Evolutionary conservation across 2,797 vertebrate species (phyloP), one percentile per base, ranked within the genome.

Genomic region (Diplodus sargus): DNA sequence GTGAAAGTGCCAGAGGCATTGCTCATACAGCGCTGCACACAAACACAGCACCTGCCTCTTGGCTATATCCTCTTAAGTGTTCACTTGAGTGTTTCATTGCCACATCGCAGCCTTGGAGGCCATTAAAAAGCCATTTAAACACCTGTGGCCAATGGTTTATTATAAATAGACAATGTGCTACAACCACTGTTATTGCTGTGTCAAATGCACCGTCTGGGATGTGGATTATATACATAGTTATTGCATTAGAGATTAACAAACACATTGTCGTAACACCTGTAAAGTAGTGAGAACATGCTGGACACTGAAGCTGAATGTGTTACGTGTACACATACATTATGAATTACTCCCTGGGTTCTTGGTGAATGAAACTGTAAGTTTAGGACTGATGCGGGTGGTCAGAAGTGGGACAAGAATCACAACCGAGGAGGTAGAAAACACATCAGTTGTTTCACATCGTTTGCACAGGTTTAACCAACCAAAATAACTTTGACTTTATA

Each of bases 121-220:
- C 81, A 85, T 92, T 90, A 91, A 88, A 90, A 88, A 85, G 65
- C 75, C 77, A 85, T 90, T 86, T 82, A 71, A 85, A 83, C 89
- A 92, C 86, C 89, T 86, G 90, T 70, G 79, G 62, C 79, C 72
- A 70, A 86, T 80, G 74, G 70, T 85, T 91, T 90, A 79, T 88
- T 90, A 90, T 86, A 90, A 90, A 88, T 87, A 93, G 88, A 87
- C 70, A 81, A 62, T 53, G 70, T 76, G 76, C 69, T 76, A 70
- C 59, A 71, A 67, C 77, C 25, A 18, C 61, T 69, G 65, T 80
- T 83, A 78, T 39, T 78, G 89, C 66, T 56, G 53, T 76, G 57
- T 79, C 64, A 48, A 65, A 86, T 74, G 58, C 28, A 80, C 61
- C 74, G 64, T 60, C 82, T 75, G 79, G 78, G 65, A 81, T n/a